Evolutionary conservation across 2,113 vertebrate genomes (phyloP).

Genomic region (Aleadryas rufinucha): DNA sequence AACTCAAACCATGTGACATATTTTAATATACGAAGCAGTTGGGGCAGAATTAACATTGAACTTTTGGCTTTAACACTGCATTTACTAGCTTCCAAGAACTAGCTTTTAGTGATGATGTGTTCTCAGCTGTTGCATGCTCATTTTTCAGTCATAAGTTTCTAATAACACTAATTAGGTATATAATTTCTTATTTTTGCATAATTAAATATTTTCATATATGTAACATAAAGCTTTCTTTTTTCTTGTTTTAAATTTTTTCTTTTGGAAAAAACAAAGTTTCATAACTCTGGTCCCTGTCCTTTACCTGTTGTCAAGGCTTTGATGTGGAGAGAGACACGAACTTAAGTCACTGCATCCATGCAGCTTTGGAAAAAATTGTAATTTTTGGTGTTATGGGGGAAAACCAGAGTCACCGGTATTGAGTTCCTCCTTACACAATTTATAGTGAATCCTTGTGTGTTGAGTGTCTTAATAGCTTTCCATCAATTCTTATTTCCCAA

Average conservation of each 20-base stretch:
- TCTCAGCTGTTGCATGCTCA: neutral
- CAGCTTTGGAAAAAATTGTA: neutral
- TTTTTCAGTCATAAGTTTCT: neutral
- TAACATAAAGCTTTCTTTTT: fast-evolving
- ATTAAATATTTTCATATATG: neutral
- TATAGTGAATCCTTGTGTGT: neutral
- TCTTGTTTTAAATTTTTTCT: too few relatives aligned
- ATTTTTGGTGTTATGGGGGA: neutral
- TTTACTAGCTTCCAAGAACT: neutral
- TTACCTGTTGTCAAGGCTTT: neutral
- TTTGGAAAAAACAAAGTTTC: neutral
- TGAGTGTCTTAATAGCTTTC: neutral
- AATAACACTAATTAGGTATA: neutral
- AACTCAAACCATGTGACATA: neutral
- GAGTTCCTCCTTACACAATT: neutral
- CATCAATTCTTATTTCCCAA: neutral
- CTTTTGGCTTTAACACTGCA: neutral
- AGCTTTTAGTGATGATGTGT: neutral
- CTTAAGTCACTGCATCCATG: neutral
- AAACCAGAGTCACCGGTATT: neutral
- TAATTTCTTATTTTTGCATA: neutral
- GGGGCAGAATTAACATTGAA: neutral
- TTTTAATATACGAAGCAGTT: neutral
- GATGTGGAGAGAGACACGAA: neutral
- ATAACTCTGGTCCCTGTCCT: neutral